phyloP scores from a whole-genome alignment of 2,888 invertebrate genomes.

The Trachelus tabidus region DNA sequence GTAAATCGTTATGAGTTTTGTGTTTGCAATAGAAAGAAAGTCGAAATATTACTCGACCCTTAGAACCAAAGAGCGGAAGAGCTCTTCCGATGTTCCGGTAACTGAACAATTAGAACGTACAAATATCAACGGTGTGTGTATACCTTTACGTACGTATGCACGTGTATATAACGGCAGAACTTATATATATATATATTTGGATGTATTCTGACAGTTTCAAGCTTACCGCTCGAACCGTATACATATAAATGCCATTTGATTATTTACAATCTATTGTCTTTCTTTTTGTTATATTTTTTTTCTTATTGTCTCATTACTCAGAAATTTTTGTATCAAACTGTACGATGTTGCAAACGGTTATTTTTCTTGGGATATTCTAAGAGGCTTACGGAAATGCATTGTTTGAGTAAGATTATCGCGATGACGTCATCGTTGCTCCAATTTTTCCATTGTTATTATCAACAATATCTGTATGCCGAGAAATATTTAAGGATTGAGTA shows the following conservation, averaged over 20 bases:
- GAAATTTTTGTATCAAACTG: not conserved
- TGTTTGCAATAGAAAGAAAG: not conserved
- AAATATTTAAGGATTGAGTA: conserved; percentile 11
- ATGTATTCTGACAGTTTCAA: not conserved
- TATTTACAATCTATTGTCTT: not conserved
- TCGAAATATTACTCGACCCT: not conserved
- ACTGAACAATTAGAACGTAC: conserved; percentile 60
- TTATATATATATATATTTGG: not conserved
- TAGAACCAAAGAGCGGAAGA: conserved; percentile 53
- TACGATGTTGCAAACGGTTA: not conserved
- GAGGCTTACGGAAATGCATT: not conserved
- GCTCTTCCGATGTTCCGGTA: conserved; percentile 63
- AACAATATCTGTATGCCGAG: conserved; percentile 7
- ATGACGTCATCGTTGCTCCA: conserved; percentile 14
- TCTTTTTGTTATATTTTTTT: not conserved
- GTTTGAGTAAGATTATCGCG: not conserved
- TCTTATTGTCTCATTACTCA: not conserved
- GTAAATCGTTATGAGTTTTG: not conserved
- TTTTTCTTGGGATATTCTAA: not conserved
- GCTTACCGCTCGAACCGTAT: not conserved
- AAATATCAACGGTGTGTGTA: conserved; percentile 31
- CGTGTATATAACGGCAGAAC: not conserved
- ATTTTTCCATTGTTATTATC: conserved; percentile 5
- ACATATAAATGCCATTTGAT: not conserved
- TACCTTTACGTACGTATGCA: conserved; percentile 13